Evolutionary conservation across 2,113 vertebrate genomes (phyloP), one percentile per base, ranked within the genome.

Genomic region (Crotalus helleri): DNA sequence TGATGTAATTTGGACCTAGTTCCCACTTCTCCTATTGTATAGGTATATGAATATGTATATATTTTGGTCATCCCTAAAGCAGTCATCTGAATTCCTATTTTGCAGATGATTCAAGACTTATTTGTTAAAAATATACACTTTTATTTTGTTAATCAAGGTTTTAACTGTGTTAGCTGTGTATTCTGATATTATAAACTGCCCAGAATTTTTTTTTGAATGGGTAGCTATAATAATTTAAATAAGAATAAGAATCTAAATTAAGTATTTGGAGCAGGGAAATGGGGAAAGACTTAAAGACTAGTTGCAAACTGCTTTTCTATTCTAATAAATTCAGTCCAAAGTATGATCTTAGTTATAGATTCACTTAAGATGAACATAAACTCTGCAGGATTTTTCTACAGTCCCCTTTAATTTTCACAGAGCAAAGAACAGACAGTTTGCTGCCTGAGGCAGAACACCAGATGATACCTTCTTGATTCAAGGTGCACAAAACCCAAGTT

Each of bases 1-100:
- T 26, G 89, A 59, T 95, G 5, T 92, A 94, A 81, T 81, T 81
- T 81, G 74, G 74, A 81, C 74, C 13, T 74, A 13, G 5, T 74
- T 74, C 64, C n/a, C 64, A 4, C 1, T 81, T 81, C 6, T 15
- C 15, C 69, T 39, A 5, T 81, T 81, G 29, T 69, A 69, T 33
- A 69, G 29, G 29, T 17, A 33, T 15, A 69, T 69, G 29, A 69
- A 33, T 69, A 24, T 51, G 26, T 87, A 53, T 54, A 19, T 87
- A 69, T 5, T 19, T 54, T 33, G 11, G 58, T 53, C 5, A 85
- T 85, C 26, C 54, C 39, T 54, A 74, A 39, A 26, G 5, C 24
- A 89, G 15, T 10, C 26, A 3, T 12, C 29, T 26, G 23, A 55
- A 44, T 53, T 88, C n/a, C 59, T n/a, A 6, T 85, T 89, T 74